Base-by-base conservation (phyloP, 2,797 vertebrate genomes). In the Echiichthys vipera region DNA sequence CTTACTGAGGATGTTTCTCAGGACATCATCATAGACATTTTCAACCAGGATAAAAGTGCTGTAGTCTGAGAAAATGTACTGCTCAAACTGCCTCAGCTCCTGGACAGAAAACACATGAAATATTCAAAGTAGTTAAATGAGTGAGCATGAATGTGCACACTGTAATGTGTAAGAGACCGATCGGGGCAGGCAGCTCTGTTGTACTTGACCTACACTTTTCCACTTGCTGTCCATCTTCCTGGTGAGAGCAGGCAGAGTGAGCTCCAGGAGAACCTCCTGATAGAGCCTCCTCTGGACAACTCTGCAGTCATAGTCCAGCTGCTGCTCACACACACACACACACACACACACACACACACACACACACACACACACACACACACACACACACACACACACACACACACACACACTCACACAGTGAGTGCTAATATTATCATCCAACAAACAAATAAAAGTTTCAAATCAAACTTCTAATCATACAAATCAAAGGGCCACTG, bases 241-340 rank as follows among this genome's bases (percentile, higher is more conserved):
- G 90, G 91, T 94, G 86, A 98, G 86, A 12, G 93, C 94, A 15
- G 97, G 97, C 74, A 97, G 92, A 15, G 95, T 95, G 79, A 98
- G 95, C 71, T 97, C 94, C 83, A 97, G 90, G 74, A 98, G 86
- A 0, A 95, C 95, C 40, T 97, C 96, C 53, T 96, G 92, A 77
- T 96, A 97, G 77, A 98, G 94, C 89, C 89, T 95, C 95, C 95
- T 97, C 85, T 96, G 94, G 65, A 96, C 85, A 20, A 96, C 95
- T 80, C 96, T 96, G 94, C 97, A 97, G 89, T 98, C 97, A 0
- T 98, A 95, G 80, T 98, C 96, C n/a, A 96, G 96, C 95, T 97
- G 97, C 97, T 98, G 92, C 89, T 84, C 84, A 39, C 51, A 75
- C 56, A 84, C 53, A 78, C n/a, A 66, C 39, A 71, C 13, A 67